Percentiles rank a stretch among this genome's conserved stretches.
These are phyloP conservation scores for Clinocottus analis DNA, from an alignment of 2,113 vertebrate genomes.

Conservation along the genomic window DNA sequence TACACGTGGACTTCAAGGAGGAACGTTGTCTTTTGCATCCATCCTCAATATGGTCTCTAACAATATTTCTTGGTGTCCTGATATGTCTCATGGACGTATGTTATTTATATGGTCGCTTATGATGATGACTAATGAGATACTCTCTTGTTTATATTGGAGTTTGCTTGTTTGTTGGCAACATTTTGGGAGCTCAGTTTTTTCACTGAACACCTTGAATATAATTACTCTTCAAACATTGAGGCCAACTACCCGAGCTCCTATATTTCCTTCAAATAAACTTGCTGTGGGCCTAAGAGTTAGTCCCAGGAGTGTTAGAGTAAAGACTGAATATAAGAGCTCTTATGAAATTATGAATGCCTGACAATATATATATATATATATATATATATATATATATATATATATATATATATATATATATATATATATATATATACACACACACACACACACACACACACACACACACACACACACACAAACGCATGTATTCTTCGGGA, in stretches of 20 bases:
- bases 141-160: neutral
- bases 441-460: too few species aligned
- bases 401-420: too few species aligned
- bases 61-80: neutral
- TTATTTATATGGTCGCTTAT: neutral
- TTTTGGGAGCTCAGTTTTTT: neutral
- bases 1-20: neutral
- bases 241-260: neutral
- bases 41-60: neutral
- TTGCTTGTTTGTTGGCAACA: neutral
- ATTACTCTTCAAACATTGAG: conserved; percentile 7
- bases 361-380: neutral
- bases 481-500: neutral
- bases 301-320: neutral
- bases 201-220: neutral
- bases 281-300: neutral
- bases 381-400: too few species aligned
- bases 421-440: too few species aligned
- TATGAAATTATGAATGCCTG: neutral
- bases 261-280: neutral
- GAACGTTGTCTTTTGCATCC: neutral
- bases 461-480: too few species aligned
- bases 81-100: neutral
- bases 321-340: neutral
- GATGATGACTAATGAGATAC: neutral